Conservation (phyloP, 2,888 invertebrate species). For the Agrilus mali region DNA sequence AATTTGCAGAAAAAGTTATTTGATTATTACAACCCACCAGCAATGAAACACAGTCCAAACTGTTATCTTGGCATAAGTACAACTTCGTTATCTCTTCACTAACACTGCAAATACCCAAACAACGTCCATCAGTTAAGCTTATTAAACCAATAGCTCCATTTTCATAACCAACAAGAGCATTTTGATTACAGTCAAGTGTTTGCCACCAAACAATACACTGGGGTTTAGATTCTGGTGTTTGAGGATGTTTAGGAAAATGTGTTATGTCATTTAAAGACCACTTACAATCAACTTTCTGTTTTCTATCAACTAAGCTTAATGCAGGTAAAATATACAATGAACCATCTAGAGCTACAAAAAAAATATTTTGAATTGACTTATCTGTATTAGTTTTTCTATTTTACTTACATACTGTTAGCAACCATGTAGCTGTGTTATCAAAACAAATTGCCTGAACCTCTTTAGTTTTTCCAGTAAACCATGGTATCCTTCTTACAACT, state of each 20-base stretch:
- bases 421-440: conserved; percentile 71
- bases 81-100: conserved; percentile 48
- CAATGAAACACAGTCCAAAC: conserved; percentile 43
- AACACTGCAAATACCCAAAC: conserved; percentile 53
- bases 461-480: conserved; percentile 30
- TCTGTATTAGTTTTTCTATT: background rate
- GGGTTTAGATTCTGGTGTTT: conserved; percentile 36
- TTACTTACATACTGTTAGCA: conserved; percentile 47
- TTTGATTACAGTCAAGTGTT: conserved; percentile 56
- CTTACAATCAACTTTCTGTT: conserved; percentile 39
- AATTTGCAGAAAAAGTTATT: background rate
- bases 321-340: conserved; percentile 50
- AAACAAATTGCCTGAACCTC: conserved; percentile 62
- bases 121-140: conserved; percentile 55
- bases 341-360: conserved; percentile 38
- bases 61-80: conserved; percentile 61
- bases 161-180: conserved; percentile 59
- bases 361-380: background rate
- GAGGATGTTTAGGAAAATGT: conserved; percentile 31
- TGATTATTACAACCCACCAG: conserved; percentile 43
- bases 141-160: conserved; percentile 46
- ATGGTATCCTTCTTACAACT: conserved; percentile 30
- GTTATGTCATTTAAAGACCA: conserved; percentile 48
- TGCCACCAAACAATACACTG: conserved; percentile 66
- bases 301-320: conserved; percentile 42